Percentiles rank a stretch among this genome's conserved stretches.
These are phyloP conservation scores for Lontra canadensis DNA, from an alignment of 2,113 vertebrate species.

Conservation along the genomic window DNA sequence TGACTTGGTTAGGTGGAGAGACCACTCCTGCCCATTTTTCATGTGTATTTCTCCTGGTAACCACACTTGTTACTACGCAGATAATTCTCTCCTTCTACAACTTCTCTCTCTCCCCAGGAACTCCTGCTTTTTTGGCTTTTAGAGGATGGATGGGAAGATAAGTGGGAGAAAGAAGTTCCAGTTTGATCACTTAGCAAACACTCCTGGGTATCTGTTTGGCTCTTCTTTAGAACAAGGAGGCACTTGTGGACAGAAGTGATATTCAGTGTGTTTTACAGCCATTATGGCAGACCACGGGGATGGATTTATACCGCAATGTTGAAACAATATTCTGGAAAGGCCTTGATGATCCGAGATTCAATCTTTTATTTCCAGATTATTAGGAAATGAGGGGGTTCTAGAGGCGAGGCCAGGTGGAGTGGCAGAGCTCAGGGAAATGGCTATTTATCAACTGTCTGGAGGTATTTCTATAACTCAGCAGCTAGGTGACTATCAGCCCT, in stretches of 20 bases:
- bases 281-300: neutral
- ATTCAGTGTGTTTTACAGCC: neutral
- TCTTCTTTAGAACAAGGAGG: neutral
- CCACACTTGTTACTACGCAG: neutral
- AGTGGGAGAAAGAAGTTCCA: neutral
- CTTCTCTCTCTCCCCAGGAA: neutral
- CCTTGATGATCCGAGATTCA: neutral
- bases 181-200: neutral
- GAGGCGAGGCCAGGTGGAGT: fast-evolving
- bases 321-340: neutral
- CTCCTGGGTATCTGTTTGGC: neutral
- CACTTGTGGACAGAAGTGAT: neutral
- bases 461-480: neutral
- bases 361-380: neutral
- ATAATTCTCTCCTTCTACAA: neutral
- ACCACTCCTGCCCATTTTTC: neutral
- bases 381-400: neutral
- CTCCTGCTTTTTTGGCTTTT: neutral
- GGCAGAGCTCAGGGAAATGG: neutral
- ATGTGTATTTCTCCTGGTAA: neutral
- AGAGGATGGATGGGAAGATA: neutral
- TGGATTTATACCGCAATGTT: neutral
- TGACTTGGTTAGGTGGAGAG: neutral
- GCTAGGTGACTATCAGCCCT: neutral
- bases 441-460: neutral